A percentile compares a stretch with the other conserved stretches of the same genome.
These are phyloP conservation scores for Typhlichthys eigenmanni DNA, from an alignment of 2,797 vertebrate genomes.

Conservation along the genomic window DNA sequence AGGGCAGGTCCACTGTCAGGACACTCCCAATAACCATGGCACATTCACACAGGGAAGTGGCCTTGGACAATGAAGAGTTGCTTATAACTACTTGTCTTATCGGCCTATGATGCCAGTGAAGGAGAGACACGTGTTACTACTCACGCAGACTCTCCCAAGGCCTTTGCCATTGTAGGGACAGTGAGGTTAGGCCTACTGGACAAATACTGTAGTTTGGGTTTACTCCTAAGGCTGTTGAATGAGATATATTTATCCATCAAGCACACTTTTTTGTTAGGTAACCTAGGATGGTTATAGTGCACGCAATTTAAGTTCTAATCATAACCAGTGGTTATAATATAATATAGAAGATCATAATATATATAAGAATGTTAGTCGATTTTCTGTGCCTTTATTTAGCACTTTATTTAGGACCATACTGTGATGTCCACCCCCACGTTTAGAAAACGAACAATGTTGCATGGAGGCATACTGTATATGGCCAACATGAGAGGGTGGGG, in stretches of 20 bases:
- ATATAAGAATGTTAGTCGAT: no score
- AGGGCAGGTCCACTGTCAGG: slow-evolving; percentile 42
- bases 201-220: slow-evolving; percentile 3
- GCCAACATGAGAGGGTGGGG: background rate
- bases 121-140: slow-evolving; percentile 55
- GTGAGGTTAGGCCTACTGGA: slow-evolving; percentile 5
- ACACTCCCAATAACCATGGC: slow-evolving; percentile 48
- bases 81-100: slow-evolving; percentile 67
- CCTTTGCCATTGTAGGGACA: slow-evolving; percentile 20
- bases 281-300: no score
- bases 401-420: no score
- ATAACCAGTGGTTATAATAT: background rate
- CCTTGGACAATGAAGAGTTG: slow-evolving; percentile 75
- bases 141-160: slow-evolving; percentile 55
- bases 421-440: no score
- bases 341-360: no score
- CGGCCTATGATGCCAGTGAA: slow-evolving; percentile 51
- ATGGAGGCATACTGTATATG: no score
- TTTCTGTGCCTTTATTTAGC: no score
- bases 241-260: no score
- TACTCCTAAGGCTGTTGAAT: slow-evolving; percentile 15
- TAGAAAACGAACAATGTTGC: no score
- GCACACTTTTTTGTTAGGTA: no score
- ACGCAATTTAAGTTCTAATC: no score
- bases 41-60: slow-evolving; percentile 61